These are phyloP conservation scores for Gulo gulo DNA, from an alignment of 2,113 vertebrate genomes.

Conservation along the genomic window DNA sequence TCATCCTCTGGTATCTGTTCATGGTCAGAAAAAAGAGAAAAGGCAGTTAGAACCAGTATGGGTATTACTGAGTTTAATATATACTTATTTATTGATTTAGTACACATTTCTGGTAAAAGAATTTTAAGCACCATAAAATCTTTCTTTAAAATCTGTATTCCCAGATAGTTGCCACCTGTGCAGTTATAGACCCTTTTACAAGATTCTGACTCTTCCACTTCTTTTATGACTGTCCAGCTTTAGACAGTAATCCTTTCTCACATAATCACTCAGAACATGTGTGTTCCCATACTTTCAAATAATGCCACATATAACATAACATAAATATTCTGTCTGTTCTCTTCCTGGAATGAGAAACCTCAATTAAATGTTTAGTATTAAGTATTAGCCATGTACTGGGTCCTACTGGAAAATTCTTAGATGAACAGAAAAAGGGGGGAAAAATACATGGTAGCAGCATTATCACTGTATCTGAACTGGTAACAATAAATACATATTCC, in stretches of 20 bases:
- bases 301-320: not conserved
- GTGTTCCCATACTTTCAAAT: conserved; percentile 7
- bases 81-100: conserved; percentile 21
- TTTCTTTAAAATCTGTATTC: conserved; percentile 61
- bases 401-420: not conserved
- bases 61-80: not conserved
- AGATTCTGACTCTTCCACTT: conserved; percentile 24
- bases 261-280: conserved; percentile 19
- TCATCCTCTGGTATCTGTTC: not conserved
- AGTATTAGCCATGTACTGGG: not conserved
- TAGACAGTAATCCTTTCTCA: conserved; percentile 36
- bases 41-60: not conserved
- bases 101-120: conserved; percentile 47
- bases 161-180: conserved; percentile 51
- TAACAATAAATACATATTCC: not conserved
- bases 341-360: not conserved
- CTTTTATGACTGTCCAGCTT: conserved; percentile 45
- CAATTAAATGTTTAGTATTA: not conserved
- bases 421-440: not conserved
- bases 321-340: not conserved
- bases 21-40: not conserved
- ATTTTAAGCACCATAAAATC: conserved; percentile 60
- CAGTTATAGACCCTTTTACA: conserved; percentile 54
- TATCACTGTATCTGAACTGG: not conserved
- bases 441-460: not conserved